phyloP scores from a whole-genome alignment of 2,888 invertebrate genomes.

The Lysandra bellargus region DNA sequence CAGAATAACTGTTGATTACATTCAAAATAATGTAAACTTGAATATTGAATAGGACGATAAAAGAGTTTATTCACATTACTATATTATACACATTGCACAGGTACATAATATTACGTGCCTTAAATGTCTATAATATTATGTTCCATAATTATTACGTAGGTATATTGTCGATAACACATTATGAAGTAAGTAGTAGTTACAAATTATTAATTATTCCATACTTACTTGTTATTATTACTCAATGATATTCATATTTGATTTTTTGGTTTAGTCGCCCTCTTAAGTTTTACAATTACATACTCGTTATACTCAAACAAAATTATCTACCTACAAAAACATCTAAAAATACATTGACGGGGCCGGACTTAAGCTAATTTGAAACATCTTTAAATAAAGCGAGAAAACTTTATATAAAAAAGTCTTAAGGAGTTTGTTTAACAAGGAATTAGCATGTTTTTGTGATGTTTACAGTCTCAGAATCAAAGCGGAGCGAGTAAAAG shows the following conservation, averaged over 20 bases:
- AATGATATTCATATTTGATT: too few species aligned
- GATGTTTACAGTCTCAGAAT: slow-evolving; percentile 58
- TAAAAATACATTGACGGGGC: not conserved
- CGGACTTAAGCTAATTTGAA: not conserved
- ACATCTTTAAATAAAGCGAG: slow-evolving; percentile 20
- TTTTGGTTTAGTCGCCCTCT: too few species aligned
- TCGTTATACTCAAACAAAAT: too few species aligned
- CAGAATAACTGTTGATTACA: slow-evolving; percentile 23
- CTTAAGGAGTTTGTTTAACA: slow-evolving; percentile 30
- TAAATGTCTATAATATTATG: too few species aligned
- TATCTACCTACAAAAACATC: not conserved
- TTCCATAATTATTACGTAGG: too few species aligned
- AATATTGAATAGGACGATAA: not conserved
- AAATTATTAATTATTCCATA: too few species aligned
- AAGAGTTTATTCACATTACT: not conserved
- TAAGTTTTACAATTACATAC: too few species aligned
- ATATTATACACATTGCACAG: not conserved
- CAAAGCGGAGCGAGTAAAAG: slow-evolving; percentile 58
- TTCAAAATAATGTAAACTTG: slow-evolving; percentile 21
- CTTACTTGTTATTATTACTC: too few species aligned
- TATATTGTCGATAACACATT: too few species aligned
- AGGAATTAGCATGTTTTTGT: slow-evolving; percentile 51
- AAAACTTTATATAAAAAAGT: slow-evolving; percentile 29
- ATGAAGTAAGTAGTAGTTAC: too few species aligned
- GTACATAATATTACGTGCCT: too few species aligned